Evolutionary conservation across 2,113 vertebrate species (phyloP), one percentile per base, ranked within the genome.

Genomic region (Alethe diademata): DNA sequence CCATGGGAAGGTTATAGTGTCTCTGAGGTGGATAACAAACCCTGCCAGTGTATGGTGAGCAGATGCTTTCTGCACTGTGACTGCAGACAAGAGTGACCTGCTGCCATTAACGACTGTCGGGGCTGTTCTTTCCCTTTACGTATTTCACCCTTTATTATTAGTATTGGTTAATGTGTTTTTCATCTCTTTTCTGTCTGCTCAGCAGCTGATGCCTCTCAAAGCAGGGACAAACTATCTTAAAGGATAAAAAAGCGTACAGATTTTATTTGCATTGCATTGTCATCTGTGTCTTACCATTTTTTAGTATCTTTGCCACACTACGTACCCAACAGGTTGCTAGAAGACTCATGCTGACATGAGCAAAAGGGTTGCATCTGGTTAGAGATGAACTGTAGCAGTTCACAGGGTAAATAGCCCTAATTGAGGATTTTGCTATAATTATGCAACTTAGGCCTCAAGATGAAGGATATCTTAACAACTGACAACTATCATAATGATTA

Each of bases 41-140:
- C 15, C 42, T 69, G 57, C 11, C 42, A 66, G 81, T 85, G 26
- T 73, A 50, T 79, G 78, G 85, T 79, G 90, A 95, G 92, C 92
- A 95, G 87, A 75, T 88, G 56, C 65, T 67, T 73, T 76, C 60
- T 86, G 72, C n/a, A 60, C 48, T 67, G 60, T 84, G 51, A 20
- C 75, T 84, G 64, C 64, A 47, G 78, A 88, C 54, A 43, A 36
- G n/a, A 56, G 61, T n/a, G 69, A 91, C 16, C 48, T 9, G 8
- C 69, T 0, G 2, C 51, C 22, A 57, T 67, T 50, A 60, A 75
- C 80, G 64, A 31, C 48, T 78, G 65, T 35, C 0, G 0, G 47
- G 53, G 54, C 42, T 76, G 24, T 65, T 86, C 17, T 73, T 80
- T 80, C 12, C 19, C 64, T 82, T 91, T 60, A 51, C 23, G n/a